A percentile compares a stretch with the other conserved stretches of the same genome.
These are phyloP conservation scores for Erithacus rubecula DNA, from an alignment of 2,797 vertebrate genomes.

Conservation along the genomic window DNA sequence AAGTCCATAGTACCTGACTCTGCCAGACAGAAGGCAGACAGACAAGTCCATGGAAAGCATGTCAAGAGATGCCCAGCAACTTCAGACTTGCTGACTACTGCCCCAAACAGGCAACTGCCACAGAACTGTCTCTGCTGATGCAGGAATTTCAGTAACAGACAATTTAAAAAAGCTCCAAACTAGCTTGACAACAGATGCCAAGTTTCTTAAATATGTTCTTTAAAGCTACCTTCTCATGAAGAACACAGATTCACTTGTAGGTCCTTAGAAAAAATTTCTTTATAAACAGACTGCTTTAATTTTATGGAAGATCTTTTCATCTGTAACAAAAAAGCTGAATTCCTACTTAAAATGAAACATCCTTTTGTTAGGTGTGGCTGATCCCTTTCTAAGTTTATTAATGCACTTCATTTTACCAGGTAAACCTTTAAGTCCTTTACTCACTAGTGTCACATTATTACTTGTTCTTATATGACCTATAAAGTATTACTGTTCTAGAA, in stretches of 20 bases:
- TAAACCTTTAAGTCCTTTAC: constrained; percentile 56
- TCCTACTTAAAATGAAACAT: neutral
- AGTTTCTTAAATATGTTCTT: neutral
- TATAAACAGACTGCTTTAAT: neutral
- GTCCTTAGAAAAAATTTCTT: neutral
- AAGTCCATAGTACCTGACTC: neutral
- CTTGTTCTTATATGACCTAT: neutral
- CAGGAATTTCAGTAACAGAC: neutral
- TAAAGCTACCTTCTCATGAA: constrained; percentile 3
- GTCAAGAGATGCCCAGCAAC: neutral
- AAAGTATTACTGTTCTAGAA: constrained; percentile 15
- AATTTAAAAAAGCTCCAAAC: neutral
- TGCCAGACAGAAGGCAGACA: neutral
- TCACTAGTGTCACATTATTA: neutral
- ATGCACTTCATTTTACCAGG: constrained; percentile 28
- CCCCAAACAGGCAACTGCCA: neutral
- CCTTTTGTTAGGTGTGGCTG: neutral
- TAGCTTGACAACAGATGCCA: neutral
- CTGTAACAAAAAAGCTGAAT: neutral
- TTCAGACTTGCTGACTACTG: neutral
- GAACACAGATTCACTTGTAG: neutral
- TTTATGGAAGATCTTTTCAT: neutral
- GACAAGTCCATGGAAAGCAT: neutral
- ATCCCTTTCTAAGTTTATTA: constrained; percentile 14
- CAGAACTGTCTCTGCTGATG: neutral